Percentiles rank a stretch among this genome's conserved stretches.
Conservation (phyloP, 2,888 invertebrate species). For the Caenorhabditis imperialis region DNA sequence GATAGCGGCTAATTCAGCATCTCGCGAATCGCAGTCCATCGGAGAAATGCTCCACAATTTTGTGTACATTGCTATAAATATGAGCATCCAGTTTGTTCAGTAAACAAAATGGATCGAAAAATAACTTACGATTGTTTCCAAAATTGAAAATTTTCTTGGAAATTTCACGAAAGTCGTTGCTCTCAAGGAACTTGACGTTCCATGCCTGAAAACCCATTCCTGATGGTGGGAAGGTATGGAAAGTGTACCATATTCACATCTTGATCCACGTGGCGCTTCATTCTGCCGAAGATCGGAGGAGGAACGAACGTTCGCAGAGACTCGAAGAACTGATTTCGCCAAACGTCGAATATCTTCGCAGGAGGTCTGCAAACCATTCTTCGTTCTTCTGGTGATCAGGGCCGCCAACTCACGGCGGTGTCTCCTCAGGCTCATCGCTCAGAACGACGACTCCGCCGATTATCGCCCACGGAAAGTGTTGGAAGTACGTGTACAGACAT, state of each 20-base stretch:
- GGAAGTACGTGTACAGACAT: constrained; percentile 29
- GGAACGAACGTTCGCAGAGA: constrained; percentile 28
- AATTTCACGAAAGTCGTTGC: constrained; percentile 27
- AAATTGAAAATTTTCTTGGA: background rate
- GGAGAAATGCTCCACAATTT: constrained; percentile 24
- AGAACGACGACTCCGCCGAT: constrained; percentile 19
- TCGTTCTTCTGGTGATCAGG: too few species aligned
- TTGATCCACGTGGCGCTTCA: constrained; percentile 17
- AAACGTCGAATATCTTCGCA: constrained; percentile 2
- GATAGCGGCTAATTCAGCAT: constrained; percentile 8
- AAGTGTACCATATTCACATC: constrained; percentile 13
- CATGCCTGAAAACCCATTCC: constrained; percentile 34
- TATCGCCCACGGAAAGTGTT: constrained; percentile 25
- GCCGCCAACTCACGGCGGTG: constrained; percentile 10
- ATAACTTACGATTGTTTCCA: constrained; percentile 17
- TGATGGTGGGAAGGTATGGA: background rate
- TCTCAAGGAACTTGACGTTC: constrained; percentile 9
- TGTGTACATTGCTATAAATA: constrained; percentile 15
- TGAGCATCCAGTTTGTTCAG: background rate
- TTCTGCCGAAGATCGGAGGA: constrained; percentile 14
- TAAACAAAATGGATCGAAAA: background rate
- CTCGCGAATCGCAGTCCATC: constrained; percentile 12
- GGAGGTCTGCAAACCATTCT: constrained; percentile 16
- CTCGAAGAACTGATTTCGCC: constrained; percentile 28
- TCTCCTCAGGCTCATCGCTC: background rate